A percentile compares a stretch with the other conserved stretches of the same genome.
phyloP scores from a whole-genome alignment of 2,113 vertebrate species.

The Sapajus apella region DNA sequence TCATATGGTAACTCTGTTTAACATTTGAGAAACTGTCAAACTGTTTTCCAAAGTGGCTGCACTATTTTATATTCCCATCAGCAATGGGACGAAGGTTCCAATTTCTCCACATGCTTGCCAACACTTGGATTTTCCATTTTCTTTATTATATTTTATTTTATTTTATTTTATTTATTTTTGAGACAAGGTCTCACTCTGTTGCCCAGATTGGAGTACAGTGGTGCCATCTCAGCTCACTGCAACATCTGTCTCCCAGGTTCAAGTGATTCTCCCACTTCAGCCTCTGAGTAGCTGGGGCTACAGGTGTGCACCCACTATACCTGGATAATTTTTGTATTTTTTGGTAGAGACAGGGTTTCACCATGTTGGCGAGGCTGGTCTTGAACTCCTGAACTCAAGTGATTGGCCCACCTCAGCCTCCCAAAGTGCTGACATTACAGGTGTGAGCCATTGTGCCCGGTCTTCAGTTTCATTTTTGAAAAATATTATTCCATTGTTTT shows the following conservation, averaged over 20 bases:
- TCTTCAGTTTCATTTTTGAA: background rate
- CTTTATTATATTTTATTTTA: background rate
- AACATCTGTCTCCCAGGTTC: background rate
- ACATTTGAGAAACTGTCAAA: background rate
- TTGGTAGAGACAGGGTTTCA: no score
- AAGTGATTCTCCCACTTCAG: background rate
- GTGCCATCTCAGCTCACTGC: background rate
- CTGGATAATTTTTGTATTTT: no score
- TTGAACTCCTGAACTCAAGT: no score
- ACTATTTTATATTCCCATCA: background rate
- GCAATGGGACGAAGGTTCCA: background rate
- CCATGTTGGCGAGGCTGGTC: no score
- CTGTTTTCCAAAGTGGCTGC: background rate
- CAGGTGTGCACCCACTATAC: background rate
- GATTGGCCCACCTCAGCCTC: no score
- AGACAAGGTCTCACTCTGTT: background rate
- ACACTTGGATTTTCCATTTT: background rate
- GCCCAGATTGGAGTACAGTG: background rate
- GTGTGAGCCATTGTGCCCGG: rapidly evolving
- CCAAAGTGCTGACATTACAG: no score
- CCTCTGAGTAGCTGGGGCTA: background rate
- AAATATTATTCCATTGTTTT: no score
- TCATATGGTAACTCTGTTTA: slow-evolving; percentile 3
- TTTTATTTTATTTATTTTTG: no score
- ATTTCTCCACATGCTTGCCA: background rate